phyloP scores from a whole-genome alignment of 2,113 vertebrate genomes.

The Sisor rabdophorus region DNA sequence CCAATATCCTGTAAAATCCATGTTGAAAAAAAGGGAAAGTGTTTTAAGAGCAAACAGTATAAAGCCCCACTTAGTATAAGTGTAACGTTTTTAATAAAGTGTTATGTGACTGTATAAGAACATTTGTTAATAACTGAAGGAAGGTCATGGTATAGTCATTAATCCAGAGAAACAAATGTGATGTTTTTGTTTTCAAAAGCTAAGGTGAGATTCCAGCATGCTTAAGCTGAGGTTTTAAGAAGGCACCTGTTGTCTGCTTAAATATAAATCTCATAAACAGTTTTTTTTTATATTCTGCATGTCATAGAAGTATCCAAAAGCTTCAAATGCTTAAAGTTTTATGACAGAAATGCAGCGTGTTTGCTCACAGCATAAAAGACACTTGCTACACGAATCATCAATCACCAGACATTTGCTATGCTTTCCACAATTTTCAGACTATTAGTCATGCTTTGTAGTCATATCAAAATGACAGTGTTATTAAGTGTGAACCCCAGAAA shows the following conservation, averaged over 20 bases:
- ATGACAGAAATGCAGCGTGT: background rate
- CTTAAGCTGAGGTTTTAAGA: background rate
- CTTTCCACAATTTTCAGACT: constrained; percentile 13
- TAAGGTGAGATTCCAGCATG: background rate
- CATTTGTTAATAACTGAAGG: background rate
- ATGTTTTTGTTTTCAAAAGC: background rate
- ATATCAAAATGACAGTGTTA: constrained; percentile 32
- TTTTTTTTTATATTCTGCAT: background rate
- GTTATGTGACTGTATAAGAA: background rate
- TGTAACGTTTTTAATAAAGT: background rate
- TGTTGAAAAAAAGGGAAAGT: background rate
- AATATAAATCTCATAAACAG: background rate
- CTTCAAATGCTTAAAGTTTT: background rate
- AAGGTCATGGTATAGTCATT: background rate
- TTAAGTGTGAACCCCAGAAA: constrained; percentile 34
- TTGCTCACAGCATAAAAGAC: constrained; percentile 6
- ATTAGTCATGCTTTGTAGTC: constrained; percentile 27
- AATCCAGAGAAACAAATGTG: constrained; percentile 8
- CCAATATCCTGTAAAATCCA: background rate
- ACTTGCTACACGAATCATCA: background rate
- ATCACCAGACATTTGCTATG: constrained; percentile 1
- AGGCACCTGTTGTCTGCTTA: background rate
- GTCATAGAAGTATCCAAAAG: background rate
- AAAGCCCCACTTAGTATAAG: too few relatives aligned
- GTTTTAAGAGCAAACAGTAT: background rate